Evolutionary conservation across 2,797 vertebrate species (phyloP).

Genomic region (Sebastes jordani): DNA sequence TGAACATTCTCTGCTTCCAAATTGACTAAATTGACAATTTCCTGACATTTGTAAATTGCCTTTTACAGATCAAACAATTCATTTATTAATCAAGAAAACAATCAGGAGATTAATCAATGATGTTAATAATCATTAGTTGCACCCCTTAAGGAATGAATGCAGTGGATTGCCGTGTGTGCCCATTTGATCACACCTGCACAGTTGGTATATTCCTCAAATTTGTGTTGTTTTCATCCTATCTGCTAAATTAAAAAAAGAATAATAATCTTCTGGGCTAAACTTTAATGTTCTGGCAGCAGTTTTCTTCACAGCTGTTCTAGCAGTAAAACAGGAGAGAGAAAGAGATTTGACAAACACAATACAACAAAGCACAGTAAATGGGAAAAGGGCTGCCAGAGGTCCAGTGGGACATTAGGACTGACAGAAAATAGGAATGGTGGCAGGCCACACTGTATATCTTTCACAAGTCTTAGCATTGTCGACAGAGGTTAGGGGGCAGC

Average conservation of each 20-base stretch:
- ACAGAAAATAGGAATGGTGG: slow-evolving; percentile 49
- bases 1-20: neutral
- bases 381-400: slow-evolving; percentile 9
- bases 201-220: neutral
- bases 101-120: neutral
- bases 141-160: too few relatives aligned
- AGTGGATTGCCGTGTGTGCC: neutral
- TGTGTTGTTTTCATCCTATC: neutral
- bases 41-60: neutral
- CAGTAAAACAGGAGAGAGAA: slow-evolving; percentile 6
- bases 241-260: slow-evolving; percentile 6
- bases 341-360: slow-evolving; percentile 30
- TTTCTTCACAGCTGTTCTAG: slow-evolving; percentile 16
- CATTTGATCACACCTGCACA: neutral
- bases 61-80: neutral
- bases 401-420: slow-evolving; percentile 35
- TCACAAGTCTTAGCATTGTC: slow-evolving; percentile 56
- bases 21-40: neutral
- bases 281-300: slow-evolving; percentile 9
- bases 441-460: slow-evolving; percentile 34
- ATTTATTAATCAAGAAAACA: neutral
- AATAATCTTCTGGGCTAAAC: neutral
- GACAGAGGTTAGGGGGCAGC: slow-evolving; percentile 58
- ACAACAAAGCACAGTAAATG: slow-evolving; percentile 37
- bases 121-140: neutral